Evolutionary conservation across 2,797 vertebrate species (phyloP), one percentile per base, ranked within the genome.

Genomic region (Aselliscus stoliczkanus): DNA sequence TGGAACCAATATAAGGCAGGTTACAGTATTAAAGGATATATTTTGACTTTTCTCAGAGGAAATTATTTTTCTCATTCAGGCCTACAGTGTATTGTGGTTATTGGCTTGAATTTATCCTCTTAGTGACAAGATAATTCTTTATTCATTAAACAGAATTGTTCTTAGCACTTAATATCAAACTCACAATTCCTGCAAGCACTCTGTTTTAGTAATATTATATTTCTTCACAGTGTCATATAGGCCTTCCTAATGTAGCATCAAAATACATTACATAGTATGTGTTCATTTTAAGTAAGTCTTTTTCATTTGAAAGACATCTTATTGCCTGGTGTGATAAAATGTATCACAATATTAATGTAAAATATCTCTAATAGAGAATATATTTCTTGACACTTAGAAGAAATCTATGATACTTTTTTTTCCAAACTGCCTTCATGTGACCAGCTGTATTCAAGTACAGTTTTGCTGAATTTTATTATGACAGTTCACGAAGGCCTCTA

Each of bases 101-200:
- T 84, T 97, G 90, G 14, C 27, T 93, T 96, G 17, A 82, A 56
- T 96, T 97, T 97, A 47, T 52, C 64, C 44, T 96, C 92, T 91
- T 67, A 92, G 15, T 29, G 67, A 96, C 31, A 96, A 97, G 69
- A 95, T 92, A 87, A 95, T 97, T 97, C 81, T 95, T 95, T 86
- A 67, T 29, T 96, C 91, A 84, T 69, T 95, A 97, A 95, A 52
- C 1, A 87, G 50, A 97, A 97, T 27, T 81, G 17, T 87, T 96
- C 52, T 90, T 54, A 73, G 65, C 47, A 60, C 54, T 97, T 97
- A 93, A 92, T 80, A 86, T 79, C 50, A 70, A 97, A 94, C 3
- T 73, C 77, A 6, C 89, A 96, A 96, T 94, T 96, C 75, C 56
- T 93, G 44, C 18, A 97, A 90, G 25, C 31, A 29, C 90, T 94